A percentile compares a stretch with the other conserved stretches of the same genome.
Conservation (phyloP, 2,113 vertebrate species). For the Zosterops lateralis region DNA sequence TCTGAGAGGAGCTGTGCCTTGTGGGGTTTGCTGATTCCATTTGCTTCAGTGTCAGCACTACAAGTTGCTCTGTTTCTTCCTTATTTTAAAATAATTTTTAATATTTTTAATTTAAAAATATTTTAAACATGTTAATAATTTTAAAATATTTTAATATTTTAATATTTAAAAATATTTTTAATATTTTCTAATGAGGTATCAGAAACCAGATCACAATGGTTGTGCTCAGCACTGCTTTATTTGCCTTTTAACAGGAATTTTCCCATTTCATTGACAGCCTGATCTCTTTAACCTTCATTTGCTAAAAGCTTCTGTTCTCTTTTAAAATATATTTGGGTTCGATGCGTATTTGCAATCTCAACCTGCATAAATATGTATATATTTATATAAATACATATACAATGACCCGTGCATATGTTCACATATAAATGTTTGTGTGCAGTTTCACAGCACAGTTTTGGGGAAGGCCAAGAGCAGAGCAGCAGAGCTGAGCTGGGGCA, state of each 20-base stretch:
- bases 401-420: rapidly evolving
- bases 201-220: neutral
- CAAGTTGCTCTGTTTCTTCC: neutral
- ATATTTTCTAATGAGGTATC: neutral
- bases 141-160: neutral
- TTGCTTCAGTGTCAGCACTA: neutral
- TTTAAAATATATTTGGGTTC: neutral
- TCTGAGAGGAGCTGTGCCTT: neutral
- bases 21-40: neutral
- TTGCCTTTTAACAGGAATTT: neutral
- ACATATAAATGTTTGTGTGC: neutral
- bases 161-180: neutral
- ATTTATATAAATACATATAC: rapidly evolving
- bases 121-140: too few species aligned
- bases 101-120: neutral
- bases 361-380: neutral
- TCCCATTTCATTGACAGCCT: neutral
- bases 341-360: neutral
- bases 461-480: neutral
- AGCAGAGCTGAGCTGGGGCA: neutral
- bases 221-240: neutral
- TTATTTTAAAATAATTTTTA: neutral
- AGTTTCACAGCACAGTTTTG: neutral
- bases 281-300: neutral
- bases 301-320: neutral